These are phyloP conservation scores for Sinhomidia bicolor DNA, from an alignment of 2,888 invertebrate species.

Conservation along the genomic window DNA sequence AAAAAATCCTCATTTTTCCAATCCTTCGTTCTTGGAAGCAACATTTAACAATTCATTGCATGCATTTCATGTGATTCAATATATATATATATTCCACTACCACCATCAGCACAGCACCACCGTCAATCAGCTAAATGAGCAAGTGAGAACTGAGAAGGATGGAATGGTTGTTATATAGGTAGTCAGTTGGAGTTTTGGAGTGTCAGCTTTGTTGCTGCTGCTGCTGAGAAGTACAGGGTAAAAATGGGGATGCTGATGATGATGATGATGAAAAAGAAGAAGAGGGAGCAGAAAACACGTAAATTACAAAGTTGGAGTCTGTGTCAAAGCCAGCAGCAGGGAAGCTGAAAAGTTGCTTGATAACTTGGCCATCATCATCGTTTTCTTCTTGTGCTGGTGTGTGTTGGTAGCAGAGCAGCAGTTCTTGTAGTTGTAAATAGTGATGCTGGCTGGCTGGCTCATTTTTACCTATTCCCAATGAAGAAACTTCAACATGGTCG, in stretches of 20 bases:
- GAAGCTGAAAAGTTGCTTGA: conserved; percentile 75
- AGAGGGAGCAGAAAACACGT: conserved; percentile 75
- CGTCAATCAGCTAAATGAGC: conserved; percentile 62
- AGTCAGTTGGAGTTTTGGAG: not conserved
- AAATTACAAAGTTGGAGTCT: conserved; percentile 76
- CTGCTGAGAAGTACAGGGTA: not conserved
- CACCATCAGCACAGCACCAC: conserved; percentile 39
- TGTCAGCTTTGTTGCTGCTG: not conserved
- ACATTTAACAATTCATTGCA: conserved; percentile 52
- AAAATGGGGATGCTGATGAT: conserved; percentile 19
- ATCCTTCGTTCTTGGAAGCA: conserved; percentile 61
- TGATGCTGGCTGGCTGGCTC: conserved; percentile 4
- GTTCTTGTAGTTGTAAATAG: not conserved
- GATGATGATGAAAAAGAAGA: conserved; percentile 23
- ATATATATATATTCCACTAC: conserved; percentile 9
- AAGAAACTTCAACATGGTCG: conserved; percentile 12
- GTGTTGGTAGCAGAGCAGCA: not conserved
- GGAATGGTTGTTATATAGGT: conserved; percentile 50
- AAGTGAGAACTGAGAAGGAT: conserved; percentile 22
- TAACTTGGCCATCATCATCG: conserved; percentile 72
- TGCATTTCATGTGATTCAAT: conserved; percentile 23
- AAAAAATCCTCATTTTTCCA: conserved; percentile 40
- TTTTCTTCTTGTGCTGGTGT: conserved; percentile 32
- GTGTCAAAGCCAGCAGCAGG: conserved; percentile 75
- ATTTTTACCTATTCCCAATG: conserved; percentile 60